Percentiles rank a stretch among this genome's conserved stretches.
These are phyloP conservation scores for Chymomyza procnemis DNA, from an alignment of 2,888 invertebrate genomes.

Conservation along the genomic window DNA sequence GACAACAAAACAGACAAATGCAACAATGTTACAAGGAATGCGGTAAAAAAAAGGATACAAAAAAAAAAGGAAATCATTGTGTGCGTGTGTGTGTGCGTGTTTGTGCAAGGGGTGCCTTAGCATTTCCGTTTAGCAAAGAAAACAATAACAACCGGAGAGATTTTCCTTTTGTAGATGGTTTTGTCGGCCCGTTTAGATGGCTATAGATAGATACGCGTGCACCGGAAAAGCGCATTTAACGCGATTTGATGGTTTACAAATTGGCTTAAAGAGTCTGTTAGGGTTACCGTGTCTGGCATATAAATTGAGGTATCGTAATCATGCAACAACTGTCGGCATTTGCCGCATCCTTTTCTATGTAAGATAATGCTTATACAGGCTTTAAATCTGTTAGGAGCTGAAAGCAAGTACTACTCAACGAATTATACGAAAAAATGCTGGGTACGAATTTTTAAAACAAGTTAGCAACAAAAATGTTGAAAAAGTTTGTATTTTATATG, in stretches of 20 bases:
- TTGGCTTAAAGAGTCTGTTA: slow-evolving; percentile 64
- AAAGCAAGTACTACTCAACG: too few relatives aligned
- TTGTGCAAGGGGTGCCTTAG: slow-evolving; percentile 51
- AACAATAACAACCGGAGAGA: slow-evolving; percentile 69
- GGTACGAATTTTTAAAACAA: too few relatives aligned
- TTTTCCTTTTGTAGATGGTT: slow-evolving; percentile 39
- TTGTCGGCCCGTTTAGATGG: neutral
- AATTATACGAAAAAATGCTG: too few relatives aligned
- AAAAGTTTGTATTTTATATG: too few relatives aligned
- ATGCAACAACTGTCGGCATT: slow-evolving; percentile 35
- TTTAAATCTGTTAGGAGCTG: neutral
- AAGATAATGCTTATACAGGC: neutral
- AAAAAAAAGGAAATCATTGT: slow-evolving; percentile 7
- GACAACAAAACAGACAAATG: slow-evolving; percentile 19
- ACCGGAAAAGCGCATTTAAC: slow-evolving; percentile 73
- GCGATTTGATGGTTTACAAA: slow-evolving; percentile 75
- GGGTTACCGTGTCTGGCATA: neutral
- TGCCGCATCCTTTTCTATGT: neutral
- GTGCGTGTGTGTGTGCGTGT: slow-evolving; percentile 31
- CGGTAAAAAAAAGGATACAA: slow-evolving; percentile 35
- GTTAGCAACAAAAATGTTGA: too few relatives aligned
- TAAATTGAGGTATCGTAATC: neutral
- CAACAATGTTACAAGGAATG: slow-evolving; percentile 26
- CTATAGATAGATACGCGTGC: slow-evolving; percentile 13
- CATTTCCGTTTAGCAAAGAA: slow-evolving; percentile 72